A percentile compares a stretch with the other conserved stretches of the same genome.
phyloP scores from a whole-genome alignment of 2,797 vertebrate genomes.

The Characodon lateralis region DNA sequence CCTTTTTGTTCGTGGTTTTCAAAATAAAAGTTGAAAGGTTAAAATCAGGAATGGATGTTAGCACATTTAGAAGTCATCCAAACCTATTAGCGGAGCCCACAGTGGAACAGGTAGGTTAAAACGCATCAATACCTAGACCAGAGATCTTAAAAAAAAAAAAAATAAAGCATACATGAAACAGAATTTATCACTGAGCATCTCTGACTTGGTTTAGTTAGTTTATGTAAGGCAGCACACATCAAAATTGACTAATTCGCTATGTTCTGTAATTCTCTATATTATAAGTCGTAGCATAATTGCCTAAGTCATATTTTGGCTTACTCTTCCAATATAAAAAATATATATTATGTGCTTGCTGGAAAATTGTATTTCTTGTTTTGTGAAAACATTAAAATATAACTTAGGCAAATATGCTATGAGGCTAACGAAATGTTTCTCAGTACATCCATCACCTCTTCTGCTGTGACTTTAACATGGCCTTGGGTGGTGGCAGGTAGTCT shows the following conservation, averaged over 20 bases:
- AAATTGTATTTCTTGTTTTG: too few relatives aligned
- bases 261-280: background rate
- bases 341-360: too few relatives aligned
- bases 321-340: too few relatives aligned
- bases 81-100: constrained; percentile 35
- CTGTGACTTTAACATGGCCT: constrained; percentile 68
- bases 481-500: constrained; percentile 45
- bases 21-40: too few relatives aligned
- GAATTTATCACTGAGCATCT: background rate
- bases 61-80: constrained; percentile 18
- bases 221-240: background rate
- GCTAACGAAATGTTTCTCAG: background rate
- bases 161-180: background rate
- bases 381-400: too few relatives aligned
- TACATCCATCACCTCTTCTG: constrained; percentile 8
- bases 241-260: background rate
- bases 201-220: background rate
- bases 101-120: constrained; percentile 24
- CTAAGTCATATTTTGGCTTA: too few relatives aligned
- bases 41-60: background rate
- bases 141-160: constrained; percentile 24
- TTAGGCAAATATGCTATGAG: too few relatives aligned
- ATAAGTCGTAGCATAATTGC: background rate
- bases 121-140: constrained; percentile 18
- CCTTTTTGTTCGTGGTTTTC: constrained; percentile 39